These are phyloP conservation scores for Sardinella longiceps DNA, from an alignment of 2,797 vertebrate species.

Conservation along the genomic window DNA sequence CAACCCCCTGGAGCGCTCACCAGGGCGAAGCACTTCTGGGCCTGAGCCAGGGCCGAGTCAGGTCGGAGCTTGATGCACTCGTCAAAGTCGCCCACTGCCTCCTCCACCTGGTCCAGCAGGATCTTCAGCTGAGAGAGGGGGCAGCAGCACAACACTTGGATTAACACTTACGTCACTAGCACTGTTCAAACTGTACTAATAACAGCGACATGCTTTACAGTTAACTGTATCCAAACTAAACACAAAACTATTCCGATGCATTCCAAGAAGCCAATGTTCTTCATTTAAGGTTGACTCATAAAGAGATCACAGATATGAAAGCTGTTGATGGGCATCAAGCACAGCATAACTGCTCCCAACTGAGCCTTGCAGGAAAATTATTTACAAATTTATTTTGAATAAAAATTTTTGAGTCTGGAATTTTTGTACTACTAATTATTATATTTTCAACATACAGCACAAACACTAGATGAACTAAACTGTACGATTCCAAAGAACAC, in stretches of 20 bases:
- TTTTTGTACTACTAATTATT: not conserved
- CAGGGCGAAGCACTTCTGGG: constrained; percentile 97
- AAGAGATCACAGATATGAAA: too few species aligned
- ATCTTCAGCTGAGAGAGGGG: constrained; percentile 88
- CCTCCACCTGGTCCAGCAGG: constrained; percentile 95
- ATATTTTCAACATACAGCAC: too few species aligned
- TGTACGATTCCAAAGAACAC: not conserved
- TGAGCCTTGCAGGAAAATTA: too few species aligned
- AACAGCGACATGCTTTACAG: too few species aligned
- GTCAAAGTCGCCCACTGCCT: constrained; percentile 97
- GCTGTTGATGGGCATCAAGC: too few species aligned
- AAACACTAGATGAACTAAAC: not conserved
- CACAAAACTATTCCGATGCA: too few species aligned
- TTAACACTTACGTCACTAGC: not conserved
- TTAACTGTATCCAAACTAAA: too few species aligned
- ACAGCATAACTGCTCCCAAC: not conserved
- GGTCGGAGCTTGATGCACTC: constrained; percentile 95
- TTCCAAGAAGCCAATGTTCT: too few species aligned
- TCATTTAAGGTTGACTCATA: too few species aligned
- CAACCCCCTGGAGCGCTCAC: constrained; percentile 70
- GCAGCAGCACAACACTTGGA: not conserved
- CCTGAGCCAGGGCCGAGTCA: constrained; percentile 96
- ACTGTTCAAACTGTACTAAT: too few species aligned
- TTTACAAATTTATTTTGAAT: too few species aligned
- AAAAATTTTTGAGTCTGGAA: too few species aligned